A percentile compares a stretch with the other conserved stretches of the same genome.
These are phyloP conservation scores for Hexactinellida sp. DNA, from an alignment of 37 sponge, comb jelly and placozoan species.

Conservation along the genomic window DNA sequence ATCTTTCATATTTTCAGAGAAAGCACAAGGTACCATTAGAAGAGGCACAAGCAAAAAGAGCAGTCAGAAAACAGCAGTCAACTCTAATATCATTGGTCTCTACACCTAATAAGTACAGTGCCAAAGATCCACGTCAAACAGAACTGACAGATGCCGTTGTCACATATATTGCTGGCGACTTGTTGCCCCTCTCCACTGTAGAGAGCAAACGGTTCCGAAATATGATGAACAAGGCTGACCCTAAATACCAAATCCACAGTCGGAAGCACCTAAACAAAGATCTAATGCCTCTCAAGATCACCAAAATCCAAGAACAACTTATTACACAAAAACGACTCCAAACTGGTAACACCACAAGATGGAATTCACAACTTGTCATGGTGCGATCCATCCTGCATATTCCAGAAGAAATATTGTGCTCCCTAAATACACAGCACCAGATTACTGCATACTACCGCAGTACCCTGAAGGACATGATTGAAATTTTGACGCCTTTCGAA, in stretches of 20 bases:
- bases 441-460: neutral
- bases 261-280: neutral
- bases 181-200: neutral
- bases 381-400: neutral
- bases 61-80: neutral
- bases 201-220: neutral
- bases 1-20: neutral
- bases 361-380: neutral
- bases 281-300: too few species aligned
- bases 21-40: neutral
- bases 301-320: too few species aligned
- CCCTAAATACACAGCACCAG: neutral
- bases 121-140: neutral
- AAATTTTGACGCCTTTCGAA: neutral
- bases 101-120: neutral
- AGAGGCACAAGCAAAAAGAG: neutral
- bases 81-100: neutral
- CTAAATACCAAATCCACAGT: neutral
- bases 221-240: neutral
- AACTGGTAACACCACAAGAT: neutral
- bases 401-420: neutral
- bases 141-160: neutral
- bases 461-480: neutral
- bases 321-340: neutral
- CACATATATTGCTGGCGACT: neutral